Percentiles rank a stretch among this genome's conserved stretches.
Evolutionary conservation across 2,888 invertebrate genomes (phyloP).

Genomic region (Micoletzkya japonica): DNA sequence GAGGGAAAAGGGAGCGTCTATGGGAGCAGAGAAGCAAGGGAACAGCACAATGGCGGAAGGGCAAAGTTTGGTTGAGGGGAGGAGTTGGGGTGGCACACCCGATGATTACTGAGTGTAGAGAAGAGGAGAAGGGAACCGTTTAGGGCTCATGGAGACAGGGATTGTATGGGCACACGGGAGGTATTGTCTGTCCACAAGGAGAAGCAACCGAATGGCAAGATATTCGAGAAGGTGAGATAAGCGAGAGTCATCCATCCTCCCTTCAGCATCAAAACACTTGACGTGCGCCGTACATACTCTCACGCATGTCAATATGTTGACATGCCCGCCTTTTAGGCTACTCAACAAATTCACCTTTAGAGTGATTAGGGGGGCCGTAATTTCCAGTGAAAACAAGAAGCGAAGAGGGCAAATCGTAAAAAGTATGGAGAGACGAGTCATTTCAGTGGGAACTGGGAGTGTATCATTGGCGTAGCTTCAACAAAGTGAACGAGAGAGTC

Average conservation of each 20-base stretch:
- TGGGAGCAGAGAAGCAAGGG: background rate
- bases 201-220: constrained; percentile 85
- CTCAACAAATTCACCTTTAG: too few species aligned
- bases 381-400: too few species aligned
- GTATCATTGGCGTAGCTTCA: constrained; percentile 55
- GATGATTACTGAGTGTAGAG: constrained; percentile 21
- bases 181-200: constrained; percentile 84
- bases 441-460: constrained; percentile 55
- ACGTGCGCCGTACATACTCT: too few species aligned
- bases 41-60: background rate
- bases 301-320: too few species aligned
- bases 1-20: too few species aligned
- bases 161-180: constrained; percentile 67
- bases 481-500: constrained; percentile 44
- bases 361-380: too few species aligned
- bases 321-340: too few species aligned
- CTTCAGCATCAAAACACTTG: too few species aligned
- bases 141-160: constrained; percentile 42
- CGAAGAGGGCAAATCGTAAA: too few species aligned
- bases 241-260: too few species aligned
- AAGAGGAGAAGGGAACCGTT: constrained; percentile 22
- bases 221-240: constrained; percentile 86
- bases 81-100: constrained; percentile 17
- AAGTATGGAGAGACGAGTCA: too few species aligned
- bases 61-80: background rate